A percentile compares a stretch with the other conserved stretches of the same genome.
phyloP scores from a whole-genome alignment of 2,888 invertebrate species.

The Teleogryllus oceanicus region DNA sequence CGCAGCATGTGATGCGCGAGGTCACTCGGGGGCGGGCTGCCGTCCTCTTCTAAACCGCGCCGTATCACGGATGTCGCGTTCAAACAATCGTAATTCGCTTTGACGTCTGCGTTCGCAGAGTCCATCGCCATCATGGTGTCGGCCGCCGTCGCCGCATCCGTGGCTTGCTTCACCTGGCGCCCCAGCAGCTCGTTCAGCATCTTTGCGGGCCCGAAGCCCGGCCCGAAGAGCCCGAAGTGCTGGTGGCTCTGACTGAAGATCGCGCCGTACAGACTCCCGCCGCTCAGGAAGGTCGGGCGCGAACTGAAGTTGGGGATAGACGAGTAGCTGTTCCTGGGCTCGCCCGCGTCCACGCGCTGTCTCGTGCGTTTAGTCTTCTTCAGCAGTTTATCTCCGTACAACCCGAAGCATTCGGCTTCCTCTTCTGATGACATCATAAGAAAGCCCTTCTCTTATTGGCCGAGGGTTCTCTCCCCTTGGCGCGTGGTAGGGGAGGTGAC shows the following conservation, averaged over 20 bases:
- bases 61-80: constrained; percentile 42
- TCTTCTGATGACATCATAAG: constrained; percentile 96
- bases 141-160: constrained; percentile 56
- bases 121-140: constrained; percentile 52
- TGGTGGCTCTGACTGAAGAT: constrained; percentile 66
- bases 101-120: constrained; percentile 46
- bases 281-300: constrained; percentile 77
- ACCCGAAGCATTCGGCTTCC: constrained; percentile 90
- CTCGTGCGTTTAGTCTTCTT: constrained; percentile 91
- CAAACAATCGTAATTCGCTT: constrained; percentile 42
- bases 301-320: constrained; percentile 73
- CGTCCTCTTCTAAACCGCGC: constrained; percentile 49
- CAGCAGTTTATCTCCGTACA: constrained; percentile 88
- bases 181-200: constrained; percentile 88
- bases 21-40: constrained; percentile 44
- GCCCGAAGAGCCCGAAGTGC: constrained; percentile 77
- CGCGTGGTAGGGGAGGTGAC: constrained; percentile 35
- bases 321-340: constrained; percentile 90
- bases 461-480: constrained; percentile 61
- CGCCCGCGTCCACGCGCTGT: constrained; percentile 95
- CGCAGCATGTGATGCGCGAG: constrained; percentile 80
- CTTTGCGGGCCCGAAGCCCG: constrained; percentile 71
- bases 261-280: constrained; percentile 77
- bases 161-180: constrained; percentile 61
- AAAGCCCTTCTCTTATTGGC: constrained; percentile 78